These are phyloP conservation scores for Porites divaricata DNA, from an alignment of 92 coral and sea anemone genomes.

Conservation along the genomic window DNA sequence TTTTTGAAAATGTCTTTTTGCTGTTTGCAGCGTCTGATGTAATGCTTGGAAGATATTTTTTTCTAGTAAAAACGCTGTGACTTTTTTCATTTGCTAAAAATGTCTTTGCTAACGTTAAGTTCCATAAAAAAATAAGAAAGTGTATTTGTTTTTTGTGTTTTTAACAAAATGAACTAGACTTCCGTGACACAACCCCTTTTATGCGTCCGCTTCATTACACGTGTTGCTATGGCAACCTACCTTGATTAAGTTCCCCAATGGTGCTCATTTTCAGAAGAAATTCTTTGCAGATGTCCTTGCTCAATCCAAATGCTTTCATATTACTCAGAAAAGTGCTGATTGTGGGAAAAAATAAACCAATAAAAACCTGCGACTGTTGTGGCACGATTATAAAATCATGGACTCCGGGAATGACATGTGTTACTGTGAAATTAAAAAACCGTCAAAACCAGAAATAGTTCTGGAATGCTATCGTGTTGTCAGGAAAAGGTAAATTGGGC, in stretches of 20 bases:
- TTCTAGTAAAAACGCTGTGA: neutral
- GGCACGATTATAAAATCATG: neutral
- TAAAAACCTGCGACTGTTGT: neutral
- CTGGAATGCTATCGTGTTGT: too few species aligned
- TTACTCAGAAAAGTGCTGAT: conserved; percentile 89
- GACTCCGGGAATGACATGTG: too few species aligned
- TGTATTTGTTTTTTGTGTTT: too few species aligned
- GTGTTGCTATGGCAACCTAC: conserved; percentile 46
- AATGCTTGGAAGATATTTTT: neutral
- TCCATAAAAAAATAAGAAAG: too few species aligned
- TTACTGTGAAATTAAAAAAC: too few species aligned
- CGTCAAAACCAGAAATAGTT: too few species aligned
- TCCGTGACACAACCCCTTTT: too few species aligned
- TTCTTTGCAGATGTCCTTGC: conserved; percentile 77
- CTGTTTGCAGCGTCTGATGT: neutral
- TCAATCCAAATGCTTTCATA: conserved; percentile 95
- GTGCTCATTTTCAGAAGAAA: conserved; percentile 98
- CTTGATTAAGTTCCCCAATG: conserved; percentile 82
- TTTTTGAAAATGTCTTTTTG: neutral
- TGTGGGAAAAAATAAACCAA: neutral
- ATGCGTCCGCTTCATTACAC: too few species aligned
- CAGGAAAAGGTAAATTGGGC: too few species aligned
- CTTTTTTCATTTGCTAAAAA: too few species aligned
- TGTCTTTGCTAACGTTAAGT: too few species aligned
- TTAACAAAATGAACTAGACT: too few species aligned